These are phyloP conservation scores for Aplysina aerophoba DNA, from an alignment of 37 sponge, comb jelly and placozoan genomes.

Conservation along the genomic window DNA sequence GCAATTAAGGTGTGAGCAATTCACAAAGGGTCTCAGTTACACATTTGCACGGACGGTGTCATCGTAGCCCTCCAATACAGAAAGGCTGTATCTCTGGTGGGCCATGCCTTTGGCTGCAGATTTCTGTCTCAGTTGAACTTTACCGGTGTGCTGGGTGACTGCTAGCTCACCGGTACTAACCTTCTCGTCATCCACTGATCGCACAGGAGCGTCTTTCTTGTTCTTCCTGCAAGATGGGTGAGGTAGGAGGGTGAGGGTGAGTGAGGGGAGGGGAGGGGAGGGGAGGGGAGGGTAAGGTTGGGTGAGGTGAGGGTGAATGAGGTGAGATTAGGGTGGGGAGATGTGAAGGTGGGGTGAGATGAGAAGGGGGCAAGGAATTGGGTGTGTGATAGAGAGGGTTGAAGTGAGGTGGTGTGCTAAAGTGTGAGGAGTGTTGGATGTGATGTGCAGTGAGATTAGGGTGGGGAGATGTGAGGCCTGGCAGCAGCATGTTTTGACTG, in stretches of 20 bases:
- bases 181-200: constrained; percentile 6
- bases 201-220: background rate
- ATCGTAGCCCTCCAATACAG: constrained; percentile 51
- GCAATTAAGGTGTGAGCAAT: too few relatives aligned
- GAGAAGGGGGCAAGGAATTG: too few relatives aligned
- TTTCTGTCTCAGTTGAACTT: background rate
- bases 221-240: background rate
- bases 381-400: too few relatives aligned
- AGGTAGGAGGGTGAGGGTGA: background rate
- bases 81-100: constrained; percentile 47
- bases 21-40: background rate
- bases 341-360: too few relatives aligned
- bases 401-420: too few relatives aligned
- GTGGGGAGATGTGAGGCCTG: too few relatives aligned
- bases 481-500: background rate
- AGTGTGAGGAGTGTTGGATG: too few relatives aligned
- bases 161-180: background rate
- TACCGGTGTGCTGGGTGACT: background rate
- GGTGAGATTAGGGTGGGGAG: too few relatives aligned
- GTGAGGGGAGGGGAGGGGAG: background rate
- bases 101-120: background rate
- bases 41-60: constrained; percentile 19
- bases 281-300: background rate
- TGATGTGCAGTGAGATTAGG: too few relatives aligned
- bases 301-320: background rate